A percentile compares a stretch with the other conserved stretches of the same genome.
These are phyloP conservation scores for Spea hammondii DNA, from an alignment of 2,797 vertebrate genomes.

Conservation along the genomic window DNA sequence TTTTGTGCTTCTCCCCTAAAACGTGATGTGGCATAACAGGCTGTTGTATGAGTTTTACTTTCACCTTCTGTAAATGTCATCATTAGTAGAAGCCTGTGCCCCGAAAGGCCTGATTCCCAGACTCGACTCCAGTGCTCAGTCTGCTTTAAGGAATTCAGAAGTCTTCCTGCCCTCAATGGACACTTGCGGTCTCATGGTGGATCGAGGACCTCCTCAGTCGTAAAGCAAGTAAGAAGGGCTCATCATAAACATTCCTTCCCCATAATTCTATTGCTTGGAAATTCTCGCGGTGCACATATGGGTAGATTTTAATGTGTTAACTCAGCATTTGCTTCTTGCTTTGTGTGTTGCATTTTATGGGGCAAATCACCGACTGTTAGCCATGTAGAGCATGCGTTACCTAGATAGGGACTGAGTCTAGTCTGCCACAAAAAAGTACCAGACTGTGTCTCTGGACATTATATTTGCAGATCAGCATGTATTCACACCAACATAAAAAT, in stretches of 20 bases:
- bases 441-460: too few species aligned
- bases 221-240: conserved; percentile 72
- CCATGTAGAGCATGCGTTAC: too few species aligned
- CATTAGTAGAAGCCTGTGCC: conserved; percentile 65
- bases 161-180: conserved; percentile 89
- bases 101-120: conserved; percentile 68
- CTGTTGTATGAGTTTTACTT: conserved; percentile 22
- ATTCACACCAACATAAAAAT: too few species aligned
- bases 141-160: conserved; percentile 88
- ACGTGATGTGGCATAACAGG: too few species aligned
- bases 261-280: too few species aligned
- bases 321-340: neutral
- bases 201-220: conserved; percentile 71
- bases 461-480: too few species aligned
- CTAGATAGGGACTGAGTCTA: too few species aligned
- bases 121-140: conserved; percentile 79
- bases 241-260: too few species aligned
- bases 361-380: too few species aligned
- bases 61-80: conserved; percentile 16
- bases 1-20: too few species aligned
- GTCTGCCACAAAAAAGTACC: too few species aligned
- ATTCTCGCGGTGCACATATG: too few species aligned
- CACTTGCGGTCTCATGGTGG: conserved; percentile 90
- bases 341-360: neutral
- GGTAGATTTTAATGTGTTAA: neutral